A percentile compares a stretch with the other conserved stretches of the same genome.
Evolutionary conservation across 2,113 vertebrate genomes (phyloP).

Genomic region (Cygnus atratus): DNA sequence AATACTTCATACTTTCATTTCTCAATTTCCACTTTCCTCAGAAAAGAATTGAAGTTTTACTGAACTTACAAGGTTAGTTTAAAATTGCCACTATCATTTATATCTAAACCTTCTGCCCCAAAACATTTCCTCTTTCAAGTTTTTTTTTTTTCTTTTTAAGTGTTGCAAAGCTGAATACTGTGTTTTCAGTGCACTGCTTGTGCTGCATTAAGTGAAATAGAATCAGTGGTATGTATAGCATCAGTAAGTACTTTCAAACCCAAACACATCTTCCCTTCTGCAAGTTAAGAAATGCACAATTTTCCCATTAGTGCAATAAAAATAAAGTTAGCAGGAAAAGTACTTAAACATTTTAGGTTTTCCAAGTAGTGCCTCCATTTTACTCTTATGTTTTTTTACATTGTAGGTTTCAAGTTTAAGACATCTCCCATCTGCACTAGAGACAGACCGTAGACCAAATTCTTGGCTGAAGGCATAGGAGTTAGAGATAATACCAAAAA

Average conservation of each 20-base stretch:
- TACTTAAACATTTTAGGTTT: not conserved
- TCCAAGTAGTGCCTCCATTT: not conserved
- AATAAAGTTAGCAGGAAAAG: not conserved
- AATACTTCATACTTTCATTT: not conserved
- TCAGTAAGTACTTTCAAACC: not conserved
- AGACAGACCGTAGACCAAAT: not conserved
- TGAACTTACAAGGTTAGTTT: not conserved
- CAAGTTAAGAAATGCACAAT: not conserved
- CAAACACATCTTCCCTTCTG: not conserved
- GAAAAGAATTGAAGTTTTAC: not conserved
- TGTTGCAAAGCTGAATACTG: not conserved
- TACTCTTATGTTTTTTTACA: not conserved
- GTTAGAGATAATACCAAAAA: not conserved
- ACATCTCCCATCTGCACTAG: not conserved
- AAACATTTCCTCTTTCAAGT: not conserved
- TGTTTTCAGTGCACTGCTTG: not conserved
- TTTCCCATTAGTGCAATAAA: not conserved
- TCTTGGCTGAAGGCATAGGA: not conserved
- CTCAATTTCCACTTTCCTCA: not conserved
- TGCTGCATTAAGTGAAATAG: not conserved
- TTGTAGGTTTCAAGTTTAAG: not conserved
- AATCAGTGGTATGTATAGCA: not conserved
- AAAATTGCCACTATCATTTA: not conserved
- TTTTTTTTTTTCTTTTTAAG: not conserved
- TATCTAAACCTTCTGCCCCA: not conserved